These are phyloP conservation scores for Digitonthophagus gazella DNA, from an alignment of 2,888 invertebrate genomes.

Conservation along the genomic window DNA sequence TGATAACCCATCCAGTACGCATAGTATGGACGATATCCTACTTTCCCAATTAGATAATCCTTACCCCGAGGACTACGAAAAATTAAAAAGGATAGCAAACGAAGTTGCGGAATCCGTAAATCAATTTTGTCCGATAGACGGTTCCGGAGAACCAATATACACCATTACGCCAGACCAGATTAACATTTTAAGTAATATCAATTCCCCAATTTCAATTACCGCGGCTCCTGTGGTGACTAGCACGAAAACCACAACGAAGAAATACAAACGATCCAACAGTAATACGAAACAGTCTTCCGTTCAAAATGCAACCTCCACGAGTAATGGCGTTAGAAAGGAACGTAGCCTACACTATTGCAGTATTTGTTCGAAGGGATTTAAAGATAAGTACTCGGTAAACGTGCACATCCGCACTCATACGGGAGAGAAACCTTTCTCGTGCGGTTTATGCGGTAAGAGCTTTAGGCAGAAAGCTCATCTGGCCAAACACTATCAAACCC, in stretches of 20 bases:
- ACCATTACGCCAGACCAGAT: constrained; percentile 49
- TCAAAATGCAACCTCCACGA: constrained; percentile 59
- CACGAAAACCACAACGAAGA: constrained; percentile 63
- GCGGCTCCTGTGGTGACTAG: constrained; percentile 60
- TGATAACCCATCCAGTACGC: constrained; percentile 48
- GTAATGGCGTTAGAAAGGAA: constrained; percentile 78
- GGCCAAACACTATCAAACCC: constrained; percentile 91
- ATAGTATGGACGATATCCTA: constrained; percentile 68
- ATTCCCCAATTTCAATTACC: constrained; percentile 50
- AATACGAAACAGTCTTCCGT: constrained; percentile 42
- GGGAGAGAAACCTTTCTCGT: constrained; percentile 96
- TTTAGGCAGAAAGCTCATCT: constrained; percentile 90
- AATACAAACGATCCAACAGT: constrained; percentile 65
- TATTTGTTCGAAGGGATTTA: constrained; percentile 91
- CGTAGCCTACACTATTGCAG: constrained; percentile 87
- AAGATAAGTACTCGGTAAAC: constrained; percentile 96
- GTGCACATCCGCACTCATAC: constrained; percentile 98
- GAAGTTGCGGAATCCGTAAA: constrained; percentile 78
- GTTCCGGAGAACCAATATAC: constrained; percentile 57
- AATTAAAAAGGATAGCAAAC: constrained; percentile 78
- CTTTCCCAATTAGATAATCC: constrained; percentile 67
- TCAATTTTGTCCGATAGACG: constrained; percentile 61
- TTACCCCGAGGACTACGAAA: constrained; percentile 80
- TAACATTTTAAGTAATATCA: constrained; percentile 46
- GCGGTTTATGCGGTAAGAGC: constrained; percentile 89